Conservation (phyloP, 2,797 vertebrate species). For the Alauda arvensis region DNA sequence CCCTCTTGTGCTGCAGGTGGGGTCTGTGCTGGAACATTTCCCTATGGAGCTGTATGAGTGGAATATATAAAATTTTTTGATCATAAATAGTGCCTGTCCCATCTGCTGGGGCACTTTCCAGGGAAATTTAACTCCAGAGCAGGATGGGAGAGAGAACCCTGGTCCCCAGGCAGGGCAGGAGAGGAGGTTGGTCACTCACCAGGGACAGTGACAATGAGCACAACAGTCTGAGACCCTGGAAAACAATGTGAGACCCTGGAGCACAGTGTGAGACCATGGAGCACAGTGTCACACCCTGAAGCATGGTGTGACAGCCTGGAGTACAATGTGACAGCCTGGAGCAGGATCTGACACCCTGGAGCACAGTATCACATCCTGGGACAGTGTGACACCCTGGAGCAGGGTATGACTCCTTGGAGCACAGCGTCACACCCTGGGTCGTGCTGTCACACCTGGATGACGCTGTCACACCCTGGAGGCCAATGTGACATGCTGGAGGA, state of each 20-base stretch:
- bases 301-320: not conserved
- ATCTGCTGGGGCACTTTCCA: not conserved
- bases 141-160: not conserved
- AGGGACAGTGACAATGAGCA: not conserved
- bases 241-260: accelerated
- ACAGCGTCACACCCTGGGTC: not conserved
- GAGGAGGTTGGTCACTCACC: not conserved
- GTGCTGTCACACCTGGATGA: not conserved
- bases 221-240: not conserved
- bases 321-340: not conserved
- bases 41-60: not conserved
- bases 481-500: too few relatives aligned
- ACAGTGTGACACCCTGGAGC: not conserved
- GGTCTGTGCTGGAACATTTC: not conserved
- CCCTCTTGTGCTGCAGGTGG: not conserved
- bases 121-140: not conserved
- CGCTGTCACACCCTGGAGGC: too few relatives aligned
- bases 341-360: not conserved
- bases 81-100: not conserved
- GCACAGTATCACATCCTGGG: not conserved
- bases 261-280: not conserved
- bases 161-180: not conserved
- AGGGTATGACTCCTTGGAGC: not conserved
- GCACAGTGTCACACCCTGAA: accelerated
- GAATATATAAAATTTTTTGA: too few relatives aligned